Evolutionary conservation across 2,888 invertebrate genomes (phyloP), one percentile per base, ranked within the genome.

Genomic region (Shargacucullia verbasci): DNA sequence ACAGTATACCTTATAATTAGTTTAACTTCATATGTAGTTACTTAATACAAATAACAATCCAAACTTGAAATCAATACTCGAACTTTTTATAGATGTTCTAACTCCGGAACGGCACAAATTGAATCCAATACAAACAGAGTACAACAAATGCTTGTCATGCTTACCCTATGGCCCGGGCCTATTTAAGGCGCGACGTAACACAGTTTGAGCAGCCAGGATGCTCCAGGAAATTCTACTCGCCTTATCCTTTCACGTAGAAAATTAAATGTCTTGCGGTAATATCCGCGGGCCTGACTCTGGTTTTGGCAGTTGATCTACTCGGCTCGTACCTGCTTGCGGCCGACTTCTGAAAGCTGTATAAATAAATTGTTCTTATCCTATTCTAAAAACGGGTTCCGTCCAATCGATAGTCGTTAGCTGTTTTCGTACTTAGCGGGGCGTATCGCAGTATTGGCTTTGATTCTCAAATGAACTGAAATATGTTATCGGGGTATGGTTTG

Each of bases 241-340:
- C 90, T 92, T 92, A 92, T 92, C 92, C 91, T 86, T 93, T 88
- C 93, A 92, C 92, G 93, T 93, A 92, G 93, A 93, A 93, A 93
- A 93, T 93, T 92, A 93, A 93, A 93, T 89, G 93, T 93, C 92
- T 91, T 87, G 82, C 84, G 83, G 90, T 88, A 88, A 91, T 90
- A 91, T 91, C 92, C 91, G 90, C 79, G 81, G 82, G 81, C 78
- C 82, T 78, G 80, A 76, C 80, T 83, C 82, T 90, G 91, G 83
- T 85, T 90, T 89, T 91, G 93, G 91, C 92, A 91, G 87, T 87
- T 90, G 88, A 91, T 92, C 88, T 88, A 83, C 85, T 73, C 45
- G 59, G 77, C 71, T 69, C 59, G 70, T 70, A 67, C 67, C 71
- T 82, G 81, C 76, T 73, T 73, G 77, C 69, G 76, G 72, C 61